These are phyloP conservation scores for Tridacna gigas DNA, from an alignment of 2,888 invertebrate species.

Conservation along the genomic window DNA sequence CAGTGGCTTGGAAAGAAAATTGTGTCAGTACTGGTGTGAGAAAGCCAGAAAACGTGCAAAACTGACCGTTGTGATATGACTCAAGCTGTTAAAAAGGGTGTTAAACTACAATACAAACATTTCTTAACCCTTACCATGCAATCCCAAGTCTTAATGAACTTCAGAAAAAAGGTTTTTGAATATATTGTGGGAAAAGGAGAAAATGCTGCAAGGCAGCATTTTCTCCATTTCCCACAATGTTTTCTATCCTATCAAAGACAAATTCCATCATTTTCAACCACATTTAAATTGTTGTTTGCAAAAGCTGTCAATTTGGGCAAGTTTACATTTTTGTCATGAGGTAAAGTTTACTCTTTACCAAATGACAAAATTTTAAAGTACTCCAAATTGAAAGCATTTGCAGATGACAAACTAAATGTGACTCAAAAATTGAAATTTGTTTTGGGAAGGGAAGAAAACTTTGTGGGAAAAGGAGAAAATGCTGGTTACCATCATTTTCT, in stretches of 20 bases:
- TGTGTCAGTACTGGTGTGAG: neutral
- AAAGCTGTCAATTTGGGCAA: no score
- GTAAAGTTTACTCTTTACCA: no score
- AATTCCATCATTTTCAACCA: no score
- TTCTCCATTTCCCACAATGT: conserved; percentile 1
- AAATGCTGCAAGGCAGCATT: no score
- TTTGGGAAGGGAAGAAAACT: no score
- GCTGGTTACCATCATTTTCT: neutral
- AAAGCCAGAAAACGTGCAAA: neutral
- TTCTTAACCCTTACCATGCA: neutral
- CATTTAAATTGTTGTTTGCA: no score
- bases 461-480: neutral
- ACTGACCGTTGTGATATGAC: neutral
- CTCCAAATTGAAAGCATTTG: no score
- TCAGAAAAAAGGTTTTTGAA: neutral
- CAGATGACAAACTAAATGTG: no score
- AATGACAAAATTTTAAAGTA: no score
- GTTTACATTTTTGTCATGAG: no score
- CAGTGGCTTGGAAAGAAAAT: neutral
- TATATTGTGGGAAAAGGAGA: neutral
- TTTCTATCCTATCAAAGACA: neutral
- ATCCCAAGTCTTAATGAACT: neutral
- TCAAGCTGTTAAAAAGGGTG: neutral
- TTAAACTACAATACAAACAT: neutral
- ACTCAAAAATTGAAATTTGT: no score